Conservation (phyloP, 2,113 vertebrate species). For the Motacilla alba region DNA sequence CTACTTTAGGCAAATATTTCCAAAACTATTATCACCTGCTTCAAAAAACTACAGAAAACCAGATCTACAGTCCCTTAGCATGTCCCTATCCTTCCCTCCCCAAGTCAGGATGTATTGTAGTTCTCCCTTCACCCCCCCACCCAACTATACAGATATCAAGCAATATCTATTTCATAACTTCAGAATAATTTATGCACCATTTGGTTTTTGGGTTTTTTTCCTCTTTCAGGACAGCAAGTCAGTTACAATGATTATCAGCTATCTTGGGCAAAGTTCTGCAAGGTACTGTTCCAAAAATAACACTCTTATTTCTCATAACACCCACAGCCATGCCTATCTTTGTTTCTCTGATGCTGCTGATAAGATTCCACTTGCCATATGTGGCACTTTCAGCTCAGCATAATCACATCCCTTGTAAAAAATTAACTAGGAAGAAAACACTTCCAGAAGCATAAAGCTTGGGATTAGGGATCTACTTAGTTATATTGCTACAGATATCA, state of each 20-base stretch:
- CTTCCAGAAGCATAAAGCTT: neutral
- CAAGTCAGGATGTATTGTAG: neutral
- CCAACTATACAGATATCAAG: neutral
- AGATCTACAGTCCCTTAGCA: neutral
- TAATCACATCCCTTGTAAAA: neutral
- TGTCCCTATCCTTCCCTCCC: neutral
- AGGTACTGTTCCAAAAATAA: constrained; percentile 75
- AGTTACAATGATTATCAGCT: constrained; percentile 86
- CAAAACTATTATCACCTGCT: neutral
- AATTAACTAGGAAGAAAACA: neutral
- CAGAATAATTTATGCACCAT: neutral
- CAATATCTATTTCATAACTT: neutral
- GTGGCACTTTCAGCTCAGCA: neutral
- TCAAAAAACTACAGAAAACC: neutral
- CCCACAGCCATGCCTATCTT: neutral
- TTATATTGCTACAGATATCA: neutral
- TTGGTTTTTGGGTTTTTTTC: neutral
- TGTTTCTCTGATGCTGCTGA: neutral
- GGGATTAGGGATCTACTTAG: neutral
- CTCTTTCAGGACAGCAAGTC: constrained; percentile 76
- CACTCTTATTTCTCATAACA: neutral
- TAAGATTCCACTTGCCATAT: neutral
- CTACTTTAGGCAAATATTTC: neutral
- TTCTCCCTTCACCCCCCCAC: neutral
- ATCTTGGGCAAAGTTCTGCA: constrained; percentile 94